Base-by-base conservation (phyloP, 2,888 invertebrate species). In the Dioctria rufipes region DNA sequence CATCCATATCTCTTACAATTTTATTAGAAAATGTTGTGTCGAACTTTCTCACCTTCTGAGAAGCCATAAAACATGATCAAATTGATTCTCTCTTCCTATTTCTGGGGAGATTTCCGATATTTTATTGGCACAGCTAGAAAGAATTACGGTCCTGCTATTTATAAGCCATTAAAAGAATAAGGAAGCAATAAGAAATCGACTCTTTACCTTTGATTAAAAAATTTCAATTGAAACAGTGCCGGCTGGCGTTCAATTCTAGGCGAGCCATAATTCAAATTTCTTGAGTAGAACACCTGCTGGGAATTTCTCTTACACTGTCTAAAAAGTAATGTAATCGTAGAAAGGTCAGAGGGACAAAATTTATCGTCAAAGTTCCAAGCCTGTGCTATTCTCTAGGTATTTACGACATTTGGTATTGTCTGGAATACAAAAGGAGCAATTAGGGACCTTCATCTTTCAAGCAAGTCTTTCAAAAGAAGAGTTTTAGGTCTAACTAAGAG, bases 41-140 rank as follows among this genome's bases (percentile, higher is more conserved):
- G 25, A 25, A 54, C 11, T 3, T 54, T 54, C 54, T n/a, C 54
- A 54, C 54, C 54, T 54, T 11, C 2, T 5, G 4, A 3, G 9
- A 54, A 54, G 54, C 6, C 11, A 3, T 54, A 54, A 54, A 54
- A 54, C 11, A 54, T 54, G 54, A 54, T n/a, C 11, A 54, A 54
- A 54, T 54, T 54, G 54, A 54, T 54, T 54, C 11, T 3, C 3
- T 54, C 54, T 11, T 3, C 11, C 8, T n/a, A 4, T 11, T 54
- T 3, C 54, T 11, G 54, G 54, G 11, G 6, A 54, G 11, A 11
- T 54, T 54, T 54, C 37, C 8, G 69, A 69, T 25, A 49, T 69
- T 43, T 69, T 69, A 69, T 61, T 61, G 49, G 49, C 43, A 25
- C 66, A 42, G 39, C 39, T 69, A 37, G 49, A 69, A 69, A 69